Percentiles rank a stretch among this genome's conserved stretches.
Conservation (phyloP, 2,888 invertebrate genomes). For the Microplitis deprimator region DNA sequence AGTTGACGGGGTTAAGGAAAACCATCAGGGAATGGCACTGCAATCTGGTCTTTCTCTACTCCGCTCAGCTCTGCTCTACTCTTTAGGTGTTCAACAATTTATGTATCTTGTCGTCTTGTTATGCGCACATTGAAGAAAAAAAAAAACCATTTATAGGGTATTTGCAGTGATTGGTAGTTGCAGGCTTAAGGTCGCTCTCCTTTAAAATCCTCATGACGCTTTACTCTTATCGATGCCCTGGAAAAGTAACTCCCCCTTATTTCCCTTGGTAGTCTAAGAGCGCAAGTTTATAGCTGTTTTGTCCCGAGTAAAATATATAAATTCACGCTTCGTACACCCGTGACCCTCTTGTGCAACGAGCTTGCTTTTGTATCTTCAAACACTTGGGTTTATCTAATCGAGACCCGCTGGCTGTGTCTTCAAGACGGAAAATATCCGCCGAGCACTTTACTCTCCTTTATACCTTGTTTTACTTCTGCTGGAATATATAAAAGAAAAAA, state of each 20-base stretch:
- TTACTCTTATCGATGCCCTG: slow-evolving; percentile 35
- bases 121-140: not conserved
- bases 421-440: not conserved
- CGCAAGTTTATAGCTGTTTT: slow-evolving; percentile 34
- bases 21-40: not conserved
- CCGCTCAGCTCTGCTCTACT: too few species aligned
- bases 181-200: slow-evolving; percentile 14
- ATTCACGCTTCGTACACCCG: slow-evolving; percentile 28
- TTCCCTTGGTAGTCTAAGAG: slow-evolving; percentile 28
- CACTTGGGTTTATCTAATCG: slow-evolving; percentile 24
- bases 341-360: slow-evolving; percentile 28
- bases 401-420: slow-evolving; percentile 15
- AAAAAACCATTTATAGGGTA: not conserved
- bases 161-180: slow-evolving; percentile 6
- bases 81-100: too few species aligned
- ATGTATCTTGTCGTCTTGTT: not conserved
- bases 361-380: slow-evolving; percentile 13
- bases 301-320: slow-evolving; percentile 30
- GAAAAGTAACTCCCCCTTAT: not conserved
- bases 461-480: too few species aligned
- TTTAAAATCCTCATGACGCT: slow-evolving; percentile 8
- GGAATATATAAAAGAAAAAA: not conserved
- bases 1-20: slow-evolving; percentile 10
- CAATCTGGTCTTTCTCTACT: not conserved
- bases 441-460: not conserved